Base-by-base conservation (phyloP, 92 coral and sea anemone species). In the Zoanthus solanderi region DNA sequence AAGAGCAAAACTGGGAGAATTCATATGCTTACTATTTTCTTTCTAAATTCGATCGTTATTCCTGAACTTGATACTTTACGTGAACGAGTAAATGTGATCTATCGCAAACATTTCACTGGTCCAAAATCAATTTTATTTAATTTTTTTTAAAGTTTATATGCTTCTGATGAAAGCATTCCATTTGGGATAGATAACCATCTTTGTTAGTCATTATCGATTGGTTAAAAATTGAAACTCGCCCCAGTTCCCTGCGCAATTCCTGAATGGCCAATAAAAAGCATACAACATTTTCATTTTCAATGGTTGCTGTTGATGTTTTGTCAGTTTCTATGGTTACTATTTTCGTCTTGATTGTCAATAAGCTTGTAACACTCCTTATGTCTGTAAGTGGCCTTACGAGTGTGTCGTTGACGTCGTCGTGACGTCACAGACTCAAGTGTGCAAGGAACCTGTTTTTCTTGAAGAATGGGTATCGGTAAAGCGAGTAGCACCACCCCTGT, bases 401-500 rank as follows among this genome's bases (percentile, higher is more conserved):
- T 67, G 63, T 44, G 92, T 23, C 84, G 84, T 37, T 84, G 56
- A 5, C 92, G 88, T 60, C 87, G 93, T 34, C 98, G 89, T 89
- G 98, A 89, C 83, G 96, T 95, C 90, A 95, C 94, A 17, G 98
- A 91, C 66, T 85, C 98, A 48, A 95, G 65, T 14, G 98, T 95
- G 87, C 98, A 95, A 0, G 98, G 98, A 0, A 95, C 98, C 78
- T 96, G 98, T 75, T 96, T 96, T 71, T 96, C 99, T 73, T 96
- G 99, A 8, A 96, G 96, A 11, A 96, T 95, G 14, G 99, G 99
- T 58, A 96, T 95, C 5, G 98, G 98, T 9, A 96, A 79, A 32
- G 99, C 98, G 0, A 96, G 95, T 0, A 96, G 91, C 53, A 97
- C 98, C 9, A 97, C 97, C 14, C 99, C 99, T 1, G 98, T 95